Evolutionary conservation across 1,140 invertebrate species (phyloP), one percentile per base, ranked within the genome.

Genomic region (Mesaphorura yosii): DNA sequence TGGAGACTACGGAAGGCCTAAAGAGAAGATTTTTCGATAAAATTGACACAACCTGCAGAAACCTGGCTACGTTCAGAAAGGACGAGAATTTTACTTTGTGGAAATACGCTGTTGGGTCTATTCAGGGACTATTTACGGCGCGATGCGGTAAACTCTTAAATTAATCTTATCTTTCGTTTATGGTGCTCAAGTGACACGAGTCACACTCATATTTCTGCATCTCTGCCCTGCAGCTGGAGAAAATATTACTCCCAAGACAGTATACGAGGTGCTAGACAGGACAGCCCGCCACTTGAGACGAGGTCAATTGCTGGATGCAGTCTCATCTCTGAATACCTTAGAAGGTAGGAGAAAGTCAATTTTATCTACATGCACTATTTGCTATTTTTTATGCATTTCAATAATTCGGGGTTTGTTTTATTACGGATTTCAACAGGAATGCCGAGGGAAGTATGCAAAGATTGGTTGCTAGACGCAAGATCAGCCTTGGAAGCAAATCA

Each of bases 401-500:
- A n/a, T n/a, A n/a, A n/a, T n/a, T n/a, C n/a, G n/a, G n/a, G n/a
- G n/a, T n/a, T n/a, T n/a, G n/a, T n/a, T n/a, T n/a, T n/a, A n/a
- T n/a, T n/a, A n/a, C n/a, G n/a, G n/a, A 5, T 44, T 46, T 14
- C 7, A 37, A 22, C 42, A 57, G 48, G 48, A 37, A 42, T 57
- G 14, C 41, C 55, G 17, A n/a, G 59, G 22, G 17, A 51, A 48
- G 38, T 61, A n/a, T 53, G 51, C 28, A 26, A 51, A 31, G 59
- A 61, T 45, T 61, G 59, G 59, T 22, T 61, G 23, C 3, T 29
- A 10, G 59, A 61, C 45, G 59, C 59, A 6, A 40, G 59, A 23
- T 17, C 48, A 1, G 48, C 58, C 7, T 37, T 61, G 20, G 59
- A 61, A 46, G 53, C 55, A 6, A 61, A 57, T 44, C 59, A 61